These are phyloP conservation scores for Chaenodraco wilsoni DNA, from an alignment of 2,797 vertebrate species.

Conservation along the genomic window DNA sequence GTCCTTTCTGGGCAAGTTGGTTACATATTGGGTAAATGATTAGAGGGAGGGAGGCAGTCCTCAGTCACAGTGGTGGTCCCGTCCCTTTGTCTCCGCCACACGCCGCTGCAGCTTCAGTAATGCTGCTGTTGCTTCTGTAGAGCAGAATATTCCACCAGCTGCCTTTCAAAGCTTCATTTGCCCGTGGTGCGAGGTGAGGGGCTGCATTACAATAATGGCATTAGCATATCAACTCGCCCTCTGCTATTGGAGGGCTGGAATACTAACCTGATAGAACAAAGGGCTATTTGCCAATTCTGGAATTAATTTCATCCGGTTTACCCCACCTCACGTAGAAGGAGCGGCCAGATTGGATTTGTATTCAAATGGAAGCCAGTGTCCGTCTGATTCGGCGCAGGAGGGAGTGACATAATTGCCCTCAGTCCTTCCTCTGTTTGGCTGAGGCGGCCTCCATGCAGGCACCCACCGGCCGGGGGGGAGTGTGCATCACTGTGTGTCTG, in stretches of 20 bases:
- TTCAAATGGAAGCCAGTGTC: slow-evolving; percentile 60
- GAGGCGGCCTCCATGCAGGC: slow-evolving; percentile 47
- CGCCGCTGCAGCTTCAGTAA: slow-evolving; percentile 6
- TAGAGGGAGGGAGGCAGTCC: slow-evolving; percentile 8
- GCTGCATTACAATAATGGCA: slow-evolving; percentile 54
- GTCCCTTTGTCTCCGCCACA: background rate
- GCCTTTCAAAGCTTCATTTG: slow-evolving; percentile 52
- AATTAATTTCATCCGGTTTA: slow-evolving; percentile 66
- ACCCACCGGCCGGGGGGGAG: slow-evolving; percentile 37
- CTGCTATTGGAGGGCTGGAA: slow-evolving; percentile 50
- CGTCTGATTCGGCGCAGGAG: slow-evolving; percentile 48
- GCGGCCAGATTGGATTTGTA: slow-evolving; percentile 64
- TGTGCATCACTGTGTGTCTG: slow-evolving; percentile 42
- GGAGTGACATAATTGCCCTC: slow-evolving; percentile 54
- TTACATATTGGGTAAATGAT: slow-evolving; percentile 16
- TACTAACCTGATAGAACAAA: slow-evolving; percentile 71
- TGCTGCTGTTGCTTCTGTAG: slow-evolving; percentile 34
- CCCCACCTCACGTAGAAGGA: slow-evolving; percentile 41
- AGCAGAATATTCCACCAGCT: slow-evolving; percentile 45
- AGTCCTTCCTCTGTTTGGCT: slow-evolving; percentile 40
- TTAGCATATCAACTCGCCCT: slow-evolving; percentile 67
- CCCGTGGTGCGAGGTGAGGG: slow-evolving; percentile 62
- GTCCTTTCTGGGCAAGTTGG: slow-evolving; percentile 6
- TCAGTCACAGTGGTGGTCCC: background rate
- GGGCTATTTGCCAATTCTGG: slow-evolving; percentile 63